Conservation (phyloP, 2,113 vertebrate genomes). For the Lepus timidus region DNA sequence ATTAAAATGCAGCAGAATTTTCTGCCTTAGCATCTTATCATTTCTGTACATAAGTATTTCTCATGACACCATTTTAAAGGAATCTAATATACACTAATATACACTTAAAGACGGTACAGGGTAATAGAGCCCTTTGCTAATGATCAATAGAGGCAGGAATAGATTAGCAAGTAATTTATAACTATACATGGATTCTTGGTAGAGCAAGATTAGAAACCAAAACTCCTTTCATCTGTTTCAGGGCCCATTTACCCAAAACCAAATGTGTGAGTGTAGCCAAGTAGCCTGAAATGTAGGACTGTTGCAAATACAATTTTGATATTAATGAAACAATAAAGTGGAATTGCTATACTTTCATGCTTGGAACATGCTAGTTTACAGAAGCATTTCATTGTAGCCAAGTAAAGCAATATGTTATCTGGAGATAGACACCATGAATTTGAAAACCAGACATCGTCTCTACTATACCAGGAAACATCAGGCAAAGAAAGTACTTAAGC, state of each 20-base stretch:
- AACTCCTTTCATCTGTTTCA: background rate
- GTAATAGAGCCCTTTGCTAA: background rate
- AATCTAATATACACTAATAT: background rate
- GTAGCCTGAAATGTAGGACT: background rate
- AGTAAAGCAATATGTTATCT: background rate
- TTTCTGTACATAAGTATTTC: background rate
- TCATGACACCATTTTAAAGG: background rate
- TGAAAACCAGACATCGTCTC: background rate
- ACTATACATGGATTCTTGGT: background rate
- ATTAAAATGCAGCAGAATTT: fast-evolving
- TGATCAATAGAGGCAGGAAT: background rate
- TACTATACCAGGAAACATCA: background rate
- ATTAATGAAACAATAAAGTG: background rate
- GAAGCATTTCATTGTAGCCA: slow-evolving; percentile 22
- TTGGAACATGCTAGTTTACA: background rate
- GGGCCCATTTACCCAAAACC: background rate
- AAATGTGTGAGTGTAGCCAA: background rate
- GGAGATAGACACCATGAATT: background rate
- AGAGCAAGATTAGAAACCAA: background rate
- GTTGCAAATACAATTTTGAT: background rate
- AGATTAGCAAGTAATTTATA: background rate
- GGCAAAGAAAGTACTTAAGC: background rate
- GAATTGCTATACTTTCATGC: background rate
- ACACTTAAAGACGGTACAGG: background rate
- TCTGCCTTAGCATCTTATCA: background rate